Conservation (phyloP, 2,113 vertebrate genomes). For the Dryoscopus gambensis region DNA sequence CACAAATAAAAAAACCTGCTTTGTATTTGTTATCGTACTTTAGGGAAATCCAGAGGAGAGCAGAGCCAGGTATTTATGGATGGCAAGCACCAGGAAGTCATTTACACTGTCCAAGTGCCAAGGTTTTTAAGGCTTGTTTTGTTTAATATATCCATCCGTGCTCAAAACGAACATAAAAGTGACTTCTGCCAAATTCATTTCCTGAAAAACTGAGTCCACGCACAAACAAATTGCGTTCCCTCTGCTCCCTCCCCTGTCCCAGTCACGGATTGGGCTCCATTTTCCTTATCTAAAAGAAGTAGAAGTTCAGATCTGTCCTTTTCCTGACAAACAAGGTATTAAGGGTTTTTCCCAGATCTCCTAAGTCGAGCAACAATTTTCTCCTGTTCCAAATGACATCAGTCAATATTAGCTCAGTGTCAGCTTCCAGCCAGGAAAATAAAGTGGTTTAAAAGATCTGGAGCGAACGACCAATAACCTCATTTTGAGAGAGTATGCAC, state of each 20-base stretch:
- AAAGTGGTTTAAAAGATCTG: background rate
- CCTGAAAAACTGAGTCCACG: background rate
- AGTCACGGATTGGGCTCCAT: background rate
- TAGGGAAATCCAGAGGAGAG: background rate
- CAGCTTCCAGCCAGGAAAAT: background rate
- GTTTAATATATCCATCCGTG: background rate
- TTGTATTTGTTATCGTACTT: background rate
- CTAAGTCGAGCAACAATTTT: background rate
- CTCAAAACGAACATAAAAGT: background rate
- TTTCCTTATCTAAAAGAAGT: background rate
- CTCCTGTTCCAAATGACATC: background rate
- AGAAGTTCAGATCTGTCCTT: background rate
- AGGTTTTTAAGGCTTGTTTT: background rate
- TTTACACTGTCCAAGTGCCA: background rate
- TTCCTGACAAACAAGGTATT: background rate
- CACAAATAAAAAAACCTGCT: background rate
- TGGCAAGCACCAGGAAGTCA: conserved; percentile 1
- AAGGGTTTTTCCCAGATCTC: background rate
- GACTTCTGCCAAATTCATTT: background rate
- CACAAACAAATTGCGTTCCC: background rate
- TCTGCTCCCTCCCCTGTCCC: background rate
- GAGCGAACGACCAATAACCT: background rate
- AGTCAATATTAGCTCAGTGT: background rate
- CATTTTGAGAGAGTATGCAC: background rate
- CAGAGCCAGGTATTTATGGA: background rate